These are phyloP conservation scores for Lobophora halterata DNA, from an alignment of 2,888 invertebrate species.

Conservation along the genomic window DNA sequence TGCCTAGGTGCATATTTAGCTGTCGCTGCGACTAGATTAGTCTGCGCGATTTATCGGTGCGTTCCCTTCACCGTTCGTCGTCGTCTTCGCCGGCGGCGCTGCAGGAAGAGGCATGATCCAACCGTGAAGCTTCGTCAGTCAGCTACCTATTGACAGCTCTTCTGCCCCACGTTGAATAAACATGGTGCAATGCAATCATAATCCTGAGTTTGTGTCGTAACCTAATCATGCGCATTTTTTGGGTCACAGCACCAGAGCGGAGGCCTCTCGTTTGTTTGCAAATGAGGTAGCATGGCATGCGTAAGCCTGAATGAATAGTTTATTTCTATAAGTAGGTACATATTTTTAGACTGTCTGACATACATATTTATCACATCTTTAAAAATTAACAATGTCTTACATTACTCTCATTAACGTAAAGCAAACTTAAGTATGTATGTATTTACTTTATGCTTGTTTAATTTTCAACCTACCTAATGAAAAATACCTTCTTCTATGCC, in stretches of 20 bases:
- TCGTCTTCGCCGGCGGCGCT: no score
- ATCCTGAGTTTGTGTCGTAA: conserved; percentile 12
- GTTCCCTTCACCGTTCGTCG: no score
- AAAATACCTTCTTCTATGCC: conserved; percentile 16
- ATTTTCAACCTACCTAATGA: no score
- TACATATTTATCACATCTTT: no score
- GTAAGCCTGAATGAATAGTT: conserved; percentile 2
- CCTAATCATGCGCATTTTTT: conserved; percentile 5
- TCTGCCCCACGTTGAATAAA: conserved; percentile 27
- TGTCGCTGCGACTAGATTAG: conserved; percentile 35
- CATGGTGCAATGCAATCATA: conserved; percentile 12
- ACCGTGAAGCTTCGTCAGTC: conserved; percentile 63
- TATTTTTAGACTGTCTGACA: not conserved
- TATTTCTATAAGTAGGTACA: not conserved
- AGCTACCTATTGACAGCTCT: conserved; percentile 58
- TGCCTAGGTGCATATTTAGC: no score
- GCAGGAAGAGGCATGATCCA: conserved; percentile 76
- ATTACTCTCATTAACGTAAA: no score
- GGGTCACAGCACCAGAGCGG: conserved; percentile 10
- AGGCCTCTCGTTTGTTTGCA: conserved; percentile 19
- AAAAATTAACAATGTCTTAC: no score
- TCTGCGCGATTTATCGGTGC: conserved; percentile 41
- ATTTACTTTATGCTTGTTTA: no score
- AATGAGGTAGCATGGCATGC: conserved; percentile 12
- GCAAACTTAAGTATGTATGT: no score